phyloP scores from a whole-genome alignment of 2,888 invertebrate genomes.

The Orchestes rusci region DNA sequence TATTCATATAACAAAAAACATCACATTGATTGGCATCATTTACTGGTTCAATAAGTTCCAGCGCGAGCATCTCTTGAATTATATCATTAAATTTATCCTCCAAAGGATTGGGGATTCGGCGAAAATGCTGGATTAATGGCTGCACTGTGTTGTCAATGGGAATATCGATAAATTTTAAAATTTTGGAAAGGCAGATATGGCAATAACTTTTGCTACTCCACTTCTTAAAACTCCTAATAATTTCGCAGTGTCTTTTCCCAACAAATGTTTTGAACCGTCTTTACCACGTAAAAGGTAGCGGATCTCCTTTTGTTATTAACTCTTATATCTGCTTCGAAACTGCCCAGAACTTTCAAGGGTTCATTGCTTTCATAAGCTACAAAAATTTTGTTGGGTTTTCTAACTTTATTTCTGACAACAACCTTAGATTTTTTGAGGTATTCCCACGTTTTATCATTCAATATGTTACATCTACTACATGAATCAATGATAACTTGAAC shows the following conservation, averaged over 20 bases:
- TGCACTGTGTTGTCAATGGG: constrained; percentile 29
- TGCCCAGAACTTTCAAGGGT: constrained; percentile 22
- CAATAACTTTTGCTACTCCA: constrained; percentile 14
- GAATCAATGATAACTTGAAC: constrained; percentile 26
- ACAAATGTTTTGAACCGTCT: constrained; percentile 14
- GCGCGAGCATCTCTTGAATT: constrained; percentile 25
- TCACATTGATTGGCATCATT: constrained; percentile 32
- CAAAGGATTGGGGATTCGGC: constrained; percentile 30
- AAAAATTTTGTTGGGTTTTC: constrained; percentile 7
- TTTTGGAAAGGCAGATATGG: constrained; percentile 26
- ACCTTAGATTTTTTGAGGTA: constrained; percentile 12
- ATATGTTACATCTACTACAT: constrained; percentile 24
- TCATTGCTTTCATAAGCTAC: constrained; percentile 18
- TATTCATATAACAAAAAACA: constrained; percentile 1
- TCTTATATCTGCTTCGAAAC: constrained; percentile 23
- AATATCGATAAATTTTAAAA: constrained; percentile 30
- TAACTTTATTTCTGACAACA: constrained; percentile 6
- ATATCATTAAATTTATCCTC: constrained; percentile 29
- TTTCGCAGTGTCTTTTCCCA: constrained; percentile 22
- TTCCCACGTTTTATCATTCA: constrained; percentile 21
- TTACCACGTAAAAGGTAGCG: constrained; percentile 23
- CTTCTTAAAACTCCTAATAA: constrained; percentile 25
- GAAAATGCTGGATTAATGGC: constrained; percentile 31
- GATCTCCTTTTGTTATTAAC: constrained; percentile 12
- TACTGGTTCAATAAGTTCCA: constrained; percentile 10